A percentile compares a stretch with the other conserved stretches of the same genome.
Conservation (phyloP, 2,888 invertebrate species). For the Scaptomyza caliginosa region DNA sequence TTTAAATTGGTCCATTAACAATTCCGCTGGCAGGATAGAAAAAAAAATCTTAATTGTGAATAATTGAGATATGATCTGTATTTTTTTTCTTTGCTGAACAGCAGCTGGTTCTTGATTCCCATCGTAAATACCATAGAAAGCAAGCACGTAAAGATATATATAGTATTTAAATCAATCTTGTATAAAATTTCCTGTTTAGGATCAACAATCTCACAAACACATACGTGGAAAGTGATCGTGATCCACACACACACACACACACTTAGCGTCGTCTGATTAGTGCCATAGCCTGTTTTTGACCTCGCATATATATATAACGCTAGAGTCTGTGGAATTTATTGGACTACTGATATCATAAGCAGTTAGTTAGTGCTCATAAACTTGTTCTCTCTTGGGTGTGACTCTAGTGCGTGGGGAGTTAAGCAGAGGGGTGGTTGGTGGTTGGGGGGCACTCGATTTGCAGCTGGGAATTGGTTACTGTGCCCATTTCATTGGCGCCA, state of each 20-base stretch:
- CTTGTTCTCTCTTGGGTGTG: slow-evolving; percentile 41
- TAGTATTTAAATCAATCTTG: slow-evolving; percentile 52
- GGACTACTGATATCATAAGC: slow-evolving; percentile 51
- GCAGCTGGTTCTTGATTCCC: slow-evolving; percentile 36
- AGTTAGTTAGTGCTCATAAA: slow-evolving; percentile 33
- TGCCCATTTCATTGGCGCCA: slow-evolving; percentile 72
- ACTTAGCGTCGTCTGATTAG: slow-evolving; percentile 42
- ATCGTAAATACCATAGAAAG: slow-evolving; percentile 43
- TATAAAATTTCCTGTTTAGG: slow-evolving; percentile 61
- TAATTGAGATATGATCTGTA: slow-evolving; percentile 36
- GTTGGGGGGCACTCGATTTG: slow-evolving; percentile 13
- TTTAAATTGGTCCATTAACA: slow-evolving; percentile 17
- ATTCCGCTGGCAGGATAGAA: slow-evolving; percentile 20
- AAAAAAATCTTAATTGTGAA: slow-evolving; percentile 33
- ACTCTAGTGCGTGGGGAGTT: slow-evolving; percentile 12
- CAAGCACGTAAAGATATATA: slow-evolving; percentile 27
- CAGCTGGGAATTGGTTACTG: slow-evolving; percentile 42
- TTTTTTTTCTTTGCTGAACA: not conserved
- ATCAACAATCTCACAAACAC: slow-evolving; percentile 27
- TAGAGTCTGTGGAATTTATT: slow-evolving; percentile 49
- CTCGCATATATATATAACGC: slow-evolving; percentile 17
- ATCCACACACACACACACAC: slow-evolving; percentile 9
- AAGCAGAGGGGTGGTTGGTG: not conserved
- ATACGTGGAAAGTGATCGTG: slow-evolving; percentile 30
- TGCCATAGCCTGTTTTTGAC: slow-evolving; percentile 57